These are phyloP conservation scores for Leptinotarsa defecta DNA, from an alignment of 1,140 invertebrate species.

Conservation along the genomic window DNA sequence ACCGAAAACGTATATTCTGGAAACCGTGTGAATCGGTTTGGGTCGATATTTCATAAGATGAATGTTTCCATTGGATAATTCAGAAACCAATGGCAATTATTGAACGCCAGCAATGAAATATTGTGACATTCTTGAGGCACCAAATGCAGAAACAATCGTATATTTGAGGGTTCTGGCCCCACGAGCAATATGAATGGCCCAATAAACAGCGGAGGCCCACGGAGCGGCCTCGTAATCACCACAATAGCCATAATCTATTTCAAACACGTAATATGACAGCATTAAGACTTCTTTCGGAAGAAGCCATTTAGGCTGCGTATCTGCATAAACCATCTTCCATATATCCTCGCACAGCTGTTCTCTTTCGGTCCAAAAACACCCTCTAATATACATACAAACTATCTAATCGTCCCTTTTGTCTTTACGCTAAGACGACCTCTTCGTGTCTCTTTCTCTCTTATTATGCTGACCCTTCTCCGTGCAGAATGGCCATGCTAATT, in stretches of 20 bases:
- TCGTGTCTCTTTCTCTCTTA: conserved; percentile 28
- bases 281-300: conserved; percentile 53
- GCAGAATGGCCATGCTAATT: conserved; percentile 35
- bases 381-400: conserved; percentile 49
- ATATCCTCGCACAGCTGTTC: conserved; percentile 45
- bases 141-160: background rate
- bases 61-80: too few relatives aligned
- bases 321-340: conserved; percentile 52
- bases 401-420: conserved; percentile 49
- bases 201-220: conserved; percentile 48
- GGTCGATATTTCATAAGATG: too few relatives aligned
- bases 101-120: too few relatives aligned
- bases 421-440: conserved; percentile 36
- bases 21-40: too few relatives aligned
- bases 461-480: conserved; percentile 22
- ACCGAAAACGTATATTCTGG: too few relatives aligned
- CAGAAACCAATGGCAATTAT: too few relatives aligned
- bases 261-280: conserved; percentile 55
- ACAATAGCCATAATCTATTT: conserved; percentile 56
- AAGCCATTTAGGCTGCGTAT: conserved; percentile 49
- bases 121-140: too few relatives aligned
- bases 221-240: conserved; percentile 53
- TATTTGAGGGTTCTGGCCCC: background rate
- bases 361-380: conserved; percentile 33
- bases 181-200: conserved; percentile 34